These are phyloP conservation scores for Dasyornis broadbenti DNA, from an alignment of 2,113 vertebrate species.

Conservation along the genomic window DNA sequence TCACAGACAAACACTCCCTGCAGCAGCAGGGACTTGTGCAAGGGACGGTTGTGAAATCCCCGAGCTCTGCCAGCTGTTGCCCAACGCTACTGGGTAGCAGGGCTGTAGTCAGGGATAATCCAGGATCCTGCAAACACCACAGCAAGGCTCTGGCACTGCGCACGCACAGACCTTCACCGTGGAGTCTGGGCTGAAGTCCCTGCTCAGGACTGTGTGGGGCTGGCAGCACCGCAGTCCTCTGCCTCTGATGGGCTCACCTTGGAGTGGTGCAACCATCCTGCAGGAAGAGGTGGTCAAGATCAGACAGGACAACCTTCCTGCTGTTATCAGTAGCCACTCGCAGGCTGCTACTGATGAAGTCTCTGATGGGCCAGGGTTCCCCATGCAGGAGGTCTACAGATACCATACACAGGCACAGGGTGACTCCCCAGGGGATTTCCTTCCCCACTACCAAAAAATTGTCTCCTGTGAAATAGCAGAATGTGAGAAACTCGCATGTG, in stretches of 20 bases:
- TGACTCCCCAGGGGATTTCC: not conserved
- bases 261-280: not conserved
- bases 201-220: not conserved
- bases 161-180: not conserved
- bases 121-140: not conserved
- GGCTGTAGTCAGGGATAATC: not conserved
- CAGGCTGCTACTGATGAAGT: not conserved
- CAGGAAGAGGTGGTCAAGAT: not conserved
- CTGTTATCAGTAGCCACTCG: not conserved
- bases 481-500: not conserved
- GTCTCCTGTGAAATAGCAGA: not conserved
- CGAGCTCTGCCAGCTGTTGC: not conserved
- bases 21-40: constrained; percentile 26
- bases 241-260: not conserved
- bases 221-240: not conserved
- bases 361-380: not conserved
- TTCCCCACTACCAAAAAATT: not conserved
- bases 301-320: not conserved
- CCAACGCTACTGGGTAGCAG: not conserved
- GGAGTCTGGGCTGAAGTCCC: not conserved
- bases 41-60: constrained; percentile 1
- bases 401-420: not conserved
- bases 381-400: not conserved
- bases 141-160: not conserved
- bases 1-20: constrained; percentile 13